Evolutionary conservation across 2,888 invertebrate genomes (phyloP).

Genomic region (Agrotis segetum): DNA sequence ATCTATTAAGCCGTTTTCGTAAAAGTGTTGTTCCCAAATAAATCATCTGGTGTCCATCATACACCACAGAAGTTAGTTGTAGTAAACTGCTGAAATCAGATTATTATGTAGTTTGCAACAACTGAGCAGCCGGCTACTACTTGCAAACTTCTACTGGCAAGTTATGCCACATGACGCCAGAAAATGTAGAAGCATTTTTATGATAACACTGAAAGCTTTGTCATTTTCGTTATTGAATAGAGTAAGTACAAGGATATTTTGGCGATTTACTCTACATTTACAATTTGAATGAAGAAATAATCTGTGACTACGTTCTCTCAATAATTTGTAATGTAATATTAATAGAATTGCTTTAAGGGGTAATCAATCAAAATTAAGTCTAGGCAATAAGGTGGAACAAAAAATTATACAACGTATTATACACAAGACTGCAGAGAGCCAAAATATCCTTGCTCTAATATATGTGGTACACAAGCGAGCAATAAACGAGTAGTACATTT

Average conservation of each 20-base stretch:
- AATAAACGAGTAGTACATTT: constrained; percentile 21
- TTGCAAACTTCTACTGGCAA: constrained; percentile 41
- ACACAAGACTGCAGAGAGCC: neutral
- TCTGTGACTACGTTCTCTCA: too few species aligned
- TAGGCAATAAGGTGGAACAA: too few species aligned
- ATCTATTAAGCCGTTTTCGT: constrained; percentile 5
- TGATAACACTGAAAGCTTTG: neutral
- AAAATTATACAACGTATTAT: too few species aligned
- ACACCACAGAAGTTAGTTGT: constrained; percentile 21
- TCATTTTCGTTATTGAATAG: neutral
- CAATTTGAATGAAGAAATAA: too few species aligned
- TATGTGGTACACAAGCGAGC: neutral
- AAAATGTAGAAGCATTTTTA: constrained; percentile 20
- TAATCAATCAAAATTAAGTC: too few species aligned
- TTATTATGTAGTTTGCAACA: constrained; percentile 54
- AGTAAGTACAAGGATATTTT: neutral
- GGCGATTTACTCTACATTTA: too few species aligned
- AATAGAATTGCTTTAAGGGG: too few species aligned
- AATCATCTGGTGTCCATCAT: constrained; percentile 27
- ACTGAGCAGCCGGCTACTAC: constrained; percentile 31
- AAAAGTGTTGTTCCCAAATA: constrained; percentile 4
- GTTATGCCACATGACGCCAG: constrained; percentile 37
- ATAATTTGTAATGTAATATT: too few species aligned
- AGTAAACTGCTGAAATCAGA: constrained; percentile 49
- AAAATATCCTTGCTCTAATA: neutral